These are phyloP conservation scores for Zelleria hepariella DNA, from an alignment of 2,888 invertebrate species.

Conservation along the genomic window DNA sequence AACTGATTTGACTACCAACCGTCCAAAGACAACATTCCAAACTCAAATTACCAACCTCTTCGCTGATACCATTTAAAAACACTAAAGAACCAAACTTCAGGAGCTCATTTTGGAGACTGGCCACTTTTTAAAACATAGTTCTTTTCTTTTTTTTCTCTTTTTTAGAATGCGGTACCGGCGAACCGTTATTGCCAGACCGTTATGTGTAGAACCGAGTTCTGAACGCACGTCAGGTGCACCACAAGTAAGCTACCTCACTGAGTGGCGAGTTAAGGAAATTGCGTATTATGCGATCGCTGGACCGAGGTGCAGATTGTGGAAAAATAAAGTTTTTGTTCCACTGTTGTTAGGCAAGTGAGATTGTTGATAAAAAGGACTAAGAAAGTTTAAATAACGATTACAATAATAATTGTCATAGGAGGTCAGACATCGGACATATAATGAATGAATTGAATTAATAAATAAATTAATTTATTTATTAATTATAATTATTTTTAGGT, in stretches of 20 bases:
- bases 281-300: background rate
- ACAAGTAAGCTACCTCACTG: background rate
- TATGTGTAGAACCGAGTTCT: background rate
- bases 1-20: background rate
- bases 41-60: background rate
- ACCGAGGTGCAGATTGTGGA: background rate
- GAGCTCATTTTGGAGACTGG: background rate
- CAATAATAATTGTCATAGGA: no score
- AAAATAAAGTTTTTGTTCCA: background rate
- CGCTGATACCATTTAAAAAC: background rate
- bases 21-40: background rate
- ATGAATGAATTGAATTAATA: no score
- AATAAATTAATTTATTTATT: no score
- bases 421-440: no score
- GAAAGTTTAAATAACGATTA: no score
- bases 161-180: background rate
- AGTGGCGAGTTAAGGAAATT: background rate
- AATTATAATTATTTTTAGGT: no score
- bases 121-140: background rate
- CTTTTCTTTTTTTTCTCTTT: background rate
- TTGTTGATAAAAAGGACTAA: no score
- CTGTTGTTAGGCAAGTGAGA: no score
- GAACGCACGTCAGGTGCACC: background rate
- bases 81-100: background rate
- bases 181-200: background rate